A percentile compares a stretch with the other conserved stretches of the same genome.
Evolutionary conservation across 2,797 vertebrate species (phyloP).

Genomic region (Sebastes kiyomatsui): DNA sequence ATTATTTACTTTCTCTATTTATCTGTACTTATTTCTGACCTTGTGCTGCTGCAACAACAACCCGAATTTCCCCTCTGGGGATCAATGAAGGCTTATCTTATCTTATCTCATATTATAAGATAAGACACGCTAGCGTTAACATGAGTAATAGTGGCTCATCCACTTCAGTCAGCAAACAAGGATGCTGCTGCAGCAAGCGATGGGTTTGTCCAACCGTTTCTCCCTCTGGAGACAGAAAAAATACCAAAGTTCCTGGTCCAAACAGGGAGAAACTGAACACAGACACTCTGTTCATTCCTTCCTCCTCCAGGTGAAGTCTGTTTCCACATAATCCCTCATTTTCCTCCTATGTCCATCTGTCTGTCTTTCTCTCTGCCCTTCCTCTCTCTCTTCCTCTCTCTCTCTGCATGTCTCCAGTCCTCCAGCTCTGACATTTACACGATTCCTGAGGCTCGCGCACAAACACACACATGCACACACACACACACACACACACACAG

Average conservation of each 20-base stretch:
- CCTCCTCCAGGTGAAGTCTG: constrained; percentile 41
- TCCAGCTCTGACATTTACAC: constrained; percentile 57
- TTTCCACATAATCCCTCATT: constrained; percentile 46
- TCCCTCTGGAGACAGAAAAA: constrained; percentile 41
- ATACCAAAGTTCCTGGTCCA: constrained; percentile 42
- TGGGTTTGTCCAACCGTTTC: constrained; percentile 39
- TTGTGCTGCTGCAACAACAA: background rate
- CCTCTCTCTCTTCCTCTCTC: background rate
- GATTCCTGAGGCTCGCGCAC: constrained; percentile 30
- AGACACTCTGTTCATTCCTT: constrained; percentile 16
- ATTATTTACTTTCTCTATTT: background rate
- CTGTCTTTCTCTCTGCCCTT: constrained; percentile 4
- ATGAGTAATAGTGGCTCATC: constrained; percentile 26
- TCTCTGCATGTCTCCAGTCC: constrained; percentile 13
- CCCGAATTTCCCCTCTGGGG: background rate
- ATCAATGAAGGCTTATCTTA: background rate
- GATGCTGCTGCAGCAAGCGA: constrained; percentile 20
- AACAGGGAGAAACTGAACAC: constrained; percentile 17
- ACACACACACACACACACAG: constrained; percentile 1
- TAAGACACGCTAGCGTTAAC: background rate
- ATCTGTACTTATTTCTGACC: background rate
- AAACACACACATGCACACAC: constrained; percentile 4
- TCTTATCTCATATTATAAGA: constrained; percentile 1
- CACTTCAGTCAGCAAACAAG: constrained; percentile 35
- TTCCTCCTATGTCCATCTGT: constrained; percentile 28